Percentiles rank a stretch among this genome's conserved stretches.
phyloP scores from a whole-genome alignment of 2,113 vertebrate genomes.

The Leucopsar rothschildi region DNA sequence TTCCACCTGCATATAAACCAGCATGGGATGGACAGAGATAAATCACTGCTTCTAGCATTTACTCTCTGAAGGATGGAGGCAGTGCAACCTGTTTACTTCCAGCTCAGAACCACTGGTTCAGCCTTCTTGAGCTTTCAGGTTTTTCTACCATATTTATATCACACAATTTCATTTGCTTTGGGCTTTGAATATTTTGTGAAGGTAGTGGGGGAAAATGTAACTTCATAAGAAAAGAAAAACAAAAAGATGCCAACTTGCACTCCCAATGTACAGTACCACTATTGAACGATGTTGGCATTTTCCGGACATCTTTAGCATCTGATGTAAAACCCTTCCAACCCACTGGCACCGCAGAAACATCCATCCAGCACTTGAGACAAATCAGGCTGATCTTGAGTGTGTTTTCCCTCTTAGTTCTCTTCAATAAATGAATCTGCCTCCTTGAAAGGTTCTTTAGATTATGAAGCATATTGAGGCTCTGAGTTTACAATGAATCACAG shows the following conservation, averaged over 20 bases:
- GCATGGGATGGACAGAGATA: neutral
- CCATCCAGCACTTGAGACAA: accelerated
- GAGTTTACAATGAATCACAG: neutral
- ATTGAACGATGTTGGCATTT: neutral
- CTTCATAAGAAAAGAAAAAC: neutral
- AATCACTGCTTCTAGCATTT: neutral
- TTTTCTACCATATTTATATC: neutral
- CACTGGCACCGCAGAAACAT: neutral
- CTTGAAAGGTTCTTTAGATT: neutral
- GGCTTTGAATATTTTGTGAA: neutral
- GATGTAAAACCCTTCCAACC: neutral
- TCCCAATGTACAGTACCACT: neutral
- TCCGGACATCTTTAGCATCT: neutral
- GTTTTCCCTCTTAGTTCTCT: neutral
- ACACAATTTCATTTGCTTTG: neutral
- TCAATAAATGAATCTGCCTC: neutral
- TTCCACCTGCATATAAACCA: accelerated
- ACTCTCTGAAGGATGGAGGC: neutral
- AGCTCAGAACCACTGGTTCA: neutral
- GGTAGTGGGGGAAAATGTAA: neutral
- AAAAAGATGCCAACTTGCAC: neutral
- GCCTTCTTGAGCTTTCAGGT: neutral
- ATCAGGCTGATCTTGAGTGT: neutral
- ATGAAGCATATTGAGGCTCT: neutral
- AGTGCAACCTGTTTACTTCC: neutral